Evolutionary conservation across 1,140 invertebrate species (phyloP).

Genomic region (Drosophila biarmipes): DNA sequence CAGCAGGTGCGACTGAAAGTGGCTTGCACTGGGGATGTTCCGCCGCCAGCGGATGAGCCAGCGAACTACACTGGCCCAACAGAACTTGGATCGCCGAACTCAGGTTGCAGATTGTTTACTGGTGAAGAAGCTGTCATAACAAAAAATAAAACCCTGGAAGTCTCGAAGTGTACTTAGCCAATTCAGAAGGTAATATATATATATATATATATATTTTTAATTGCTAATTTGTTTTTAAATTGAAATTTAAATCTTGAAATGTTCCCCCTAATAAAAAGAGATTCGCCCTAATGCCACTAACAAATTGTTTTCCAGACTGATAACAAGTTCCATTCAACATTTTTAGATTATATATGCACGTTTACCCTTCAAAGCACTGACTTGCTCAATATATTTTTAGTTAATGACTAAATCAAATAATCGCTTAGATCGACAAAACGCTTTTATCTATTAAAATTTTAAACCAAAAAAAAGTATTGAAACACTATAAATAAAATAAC

Average conservation of each 20-base stretch:
- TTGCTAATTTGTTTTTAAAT: no score
- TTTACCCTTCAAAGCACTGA: constrained; percentile 1
- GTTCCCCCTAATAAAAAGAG: neutral
- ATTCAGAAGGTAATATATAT: no score
- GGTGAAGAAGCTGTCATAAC: no score
- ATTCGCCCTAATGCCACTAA: neutral
- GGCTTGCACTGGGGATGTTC: constrained; percentile 31
- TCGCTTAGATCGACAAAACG: neutral
- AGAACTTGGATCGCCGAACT: constrained; percentile 1
- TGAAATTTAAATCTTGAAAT: no score
- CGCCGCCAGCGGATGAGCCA: constrained; percentile 8
- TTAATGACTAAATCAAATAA: neutral
- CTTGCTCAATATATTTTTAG: neutral
- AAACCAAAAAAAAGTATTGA: neutral
- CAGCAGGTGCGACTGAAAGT: constrained; percentile 34
- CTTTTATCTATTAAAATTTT: neutral
- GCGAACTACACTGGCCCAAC: constrained; percentile 34
- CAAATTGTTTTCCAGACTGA: neutral
- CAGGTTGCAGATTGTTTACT: neutral
- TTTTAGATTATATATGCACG: neutral
- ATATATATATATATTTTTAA: no score
- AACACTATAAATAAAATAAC: neutral
- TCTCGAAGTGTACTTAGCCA: no score
- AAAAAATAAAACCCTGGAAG: no score
- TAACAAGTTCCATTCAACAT: neutral